Base-by-base conservation (phyloP, 64 coral and sea anemone species). In the Porites lutea region DNA sequence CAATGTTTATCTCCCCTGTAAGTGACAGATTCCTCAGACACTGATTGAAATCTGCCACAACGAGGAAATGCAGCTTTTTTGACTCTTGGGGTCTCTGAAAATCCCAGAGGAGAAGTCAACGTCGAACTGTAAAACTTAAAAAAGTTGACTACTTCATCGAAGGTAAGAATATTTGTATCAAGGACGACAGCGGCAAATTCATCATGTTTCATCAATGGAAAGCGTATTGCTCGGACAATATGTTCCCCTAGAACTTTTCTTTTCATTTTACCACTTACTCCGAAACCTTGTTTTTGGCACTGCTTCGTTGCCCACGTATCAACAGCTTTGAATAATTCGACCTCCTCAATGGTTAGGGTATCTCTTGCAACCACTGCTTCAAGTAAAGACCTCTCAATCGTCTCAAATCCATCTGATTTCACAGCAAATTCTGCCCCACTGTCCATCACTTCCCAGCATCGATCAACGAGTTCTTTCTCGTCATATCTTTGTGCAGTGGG, bases 311-410 rank as follows among this genome's bases (percentile, higher is more conserved):
- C 79, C 79, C 79, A 82, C 27, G 13, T 8, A 64, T 82, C 10
- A 0, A 65, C 58, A 13, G 79, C 79, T 64, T 59, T 45, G 45
- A 82, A 82, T 13, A 82, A 64, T 1, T 64, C 59, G 14, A 82
- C 27, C 59, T 82, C 79, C 48, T 65, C 11, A 37, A 82, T 59
- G 2, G 2, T 65, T 15, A 82, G 27, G 8, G 59, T 16, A 46
- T 82, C 79, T 6, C 79, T 14, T 48, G 15, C 12, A 14, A 65
- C 79, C n/a, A 82, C 27, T 48, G 14, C 37, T 64, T 82, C 79
- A 82, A 82, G 27, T 82, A 82, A 65, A 2, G 79, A 82, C 4
- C 53, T 64, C 14, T 82, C 58, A 48, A 82, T 48, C 65, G 27
- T 82, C 79, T 20, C 59, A 19, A 82, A 82, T 65, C 59, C 79